A percentile compares a stretch with the other conserved stretches of the same genome.
These are phyloP conservation scores for Gonioctena quinquepunctata DNA, from an alignment of 1,140 invertebrate species.

Conservation along the genomic window DNA sequence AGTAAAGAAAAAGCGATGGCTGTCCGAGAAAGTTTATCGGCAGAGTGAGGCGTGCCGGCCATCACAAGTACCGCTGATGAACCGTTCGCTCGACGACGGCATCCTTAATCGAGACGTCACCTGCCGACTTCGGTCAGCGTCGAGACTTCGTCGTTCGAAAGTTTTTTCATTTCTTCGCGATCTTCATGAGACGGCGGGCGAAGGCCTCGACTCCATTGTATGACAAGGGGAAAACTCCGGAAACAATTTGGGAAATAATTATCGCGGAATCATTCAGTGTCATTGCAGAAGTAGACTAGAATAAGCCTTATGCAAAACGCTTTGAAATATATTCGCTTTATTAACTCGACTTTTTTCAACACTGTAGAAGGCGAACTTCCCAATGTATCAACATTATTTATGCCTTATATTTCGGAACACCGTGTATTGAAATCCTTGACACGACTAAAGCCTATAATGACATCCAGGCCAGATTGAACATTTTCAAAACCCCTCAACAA, in stretches of 20 bases:
- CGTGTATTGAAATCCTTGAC: too few species aligned
- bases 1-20: slow-evolving; percentile 5
- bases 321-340: too few species aligned
- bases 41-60: neutral
- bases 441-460: too few species aligned
- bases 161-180: slow-evolving; percentile 3
- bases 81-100: slow-evolving; percentile 12
- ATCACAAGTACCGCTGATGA: slow-evolving; percentile 12
- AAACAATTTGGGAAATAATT: neutral
- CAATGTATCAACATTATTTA: too few species aligned
- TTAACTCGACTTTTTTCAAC: neutral
- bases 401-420: too few species aligned
- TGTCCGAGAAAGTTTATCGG: neutral
- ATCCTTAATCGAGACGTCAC: slow-evolving; percentile 28
- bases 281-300: too few species aligned
- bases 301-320: too few species aligned
- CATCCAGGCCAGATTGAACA: too few species aligned
- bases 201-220: neutral
- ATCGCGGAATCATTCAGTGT: neutral
- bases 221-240: neutral
- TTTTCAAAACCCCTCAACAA: too few species aligned
- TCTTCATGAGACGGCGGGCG: neutral
- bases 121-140: neutral
- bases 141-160: neutral
- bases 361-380: too few species aligned